Percentiles rank a stretch among this genome's conserved stretches.
Conservation (phyloP, 2,888 invertebrate species). For the Theristus sp. region DNA sequence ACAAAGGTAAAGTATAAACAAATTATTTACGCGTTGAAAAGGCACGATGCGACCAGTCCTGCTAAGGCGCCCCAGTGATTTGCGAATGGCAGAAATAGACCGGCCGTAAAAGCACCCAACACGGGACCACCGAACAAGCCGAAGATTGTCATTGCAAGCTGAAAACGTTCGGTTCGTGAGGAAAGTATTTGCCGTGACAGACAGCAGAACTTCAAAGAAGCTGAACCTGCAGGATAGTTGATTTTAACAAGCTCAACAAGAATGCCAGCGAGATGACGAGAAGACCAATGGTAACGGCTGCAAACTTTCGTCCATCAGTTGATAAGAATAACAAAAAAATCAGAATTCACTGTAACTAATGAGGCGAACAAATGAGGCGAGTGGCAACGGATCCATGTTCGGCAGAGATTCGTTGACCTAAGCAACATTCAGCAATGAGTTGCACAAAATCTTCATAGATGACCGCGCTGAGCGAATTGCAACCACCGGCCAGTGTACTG, state of each 20-base stretch:
- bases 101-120: constrained; percentile 18
- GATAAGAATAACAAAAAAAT: no score
- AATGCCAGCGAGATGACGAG: constrained; percentile 2
- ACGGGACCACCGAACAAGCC: constrained; percentile 22
- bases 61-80: neutral
- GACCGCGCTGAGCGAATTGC: constrained; percentile 18
- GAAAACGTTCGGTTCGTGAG: neutral
- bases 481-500: constrained; percentile 18
- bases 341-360: no score
- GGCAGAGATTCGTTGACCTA: no score
- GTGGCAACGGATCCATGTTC: no score
- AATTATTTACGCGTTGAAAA: neutral
- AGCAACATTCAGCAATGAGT: neutral
- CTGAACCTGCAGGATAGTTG: constrained; percentile 6
- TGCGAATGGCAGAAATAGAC: neutral
- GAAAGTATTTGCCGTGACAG: no score
- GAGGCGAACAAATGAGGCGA: neutral
- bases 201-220: no score
- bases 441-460: constrained; percentile 18
- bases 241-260: constrained; percentile 2
- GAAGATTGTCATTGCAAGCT: constrained; percentile 21
- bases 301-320: neutral
- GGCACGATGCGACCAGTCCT: neutral
- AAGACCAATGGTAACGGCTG: neutral
- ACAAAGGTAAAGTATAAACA: no score